phyloP scores from a whole-genome alignment of 2,888 invertebrate species.

The Ceriagrion tenellum region DNA sequence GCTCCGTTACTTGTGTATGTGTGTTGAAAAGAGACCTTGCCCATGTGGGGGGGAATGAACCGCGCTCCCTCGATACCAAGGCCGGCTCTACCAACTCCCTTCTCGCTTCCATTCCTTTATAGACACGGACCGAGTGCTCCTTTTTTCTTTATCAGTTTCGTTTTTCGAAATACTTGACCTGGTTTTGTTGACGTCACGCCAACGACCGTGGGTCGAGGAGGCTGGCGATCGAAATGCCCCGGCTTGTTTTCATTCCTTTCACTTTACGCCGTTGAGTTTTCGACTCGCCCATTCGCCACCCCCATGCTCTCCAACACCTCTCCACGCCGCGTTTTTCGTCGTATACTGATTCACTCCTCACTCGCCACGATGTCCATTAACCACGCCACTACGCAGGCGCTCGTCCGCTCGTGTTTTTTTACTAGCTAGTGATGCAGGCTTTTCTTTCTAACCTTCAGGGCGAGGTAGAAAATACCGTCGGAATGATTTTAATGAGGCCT shows the following conservation, averaged over 20 bases:
- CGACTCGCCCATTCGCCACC: not conserved
- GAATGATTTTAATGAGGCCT: no score
- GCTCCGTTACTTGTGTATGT: no score
- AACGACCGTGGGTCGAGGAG: not conserved
- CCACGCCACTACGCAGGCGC: no score
- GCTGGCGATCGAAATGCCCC: not conserved
- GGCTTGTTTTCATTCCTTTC: conserved; percentile 15
- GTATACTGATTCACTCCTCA: no score
- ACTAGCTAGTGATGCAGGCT: no score
- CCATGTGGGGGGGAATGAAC: not conserved
- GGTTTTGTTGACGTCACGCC: conserved; percentile 1
- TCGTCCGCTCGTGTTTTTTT: no score
- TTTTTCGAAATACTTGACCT: conserved; percentile 4
- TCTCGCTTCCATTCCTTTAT: not conserved
- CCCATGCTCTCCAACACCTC: not conserved
- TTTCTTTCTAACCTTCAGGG: no score
- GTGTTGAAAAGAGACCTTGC: not conserved
- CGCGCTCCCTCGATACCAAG: not conserved
- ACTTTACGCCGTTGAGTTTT: not conserved
- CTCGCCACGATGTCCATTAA: no score
- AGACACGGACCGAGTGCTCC: not conserved
- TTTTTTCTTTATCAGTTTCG: not conserved
- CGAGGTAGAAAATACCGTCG: no score
- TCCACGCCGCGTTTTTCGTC: no score
- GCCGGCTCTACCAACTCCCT: not conserved